phyloP scores from a whole-genome alignment of 1,140 invertebrate genomes.

The Fopius arisanus region DNA sequence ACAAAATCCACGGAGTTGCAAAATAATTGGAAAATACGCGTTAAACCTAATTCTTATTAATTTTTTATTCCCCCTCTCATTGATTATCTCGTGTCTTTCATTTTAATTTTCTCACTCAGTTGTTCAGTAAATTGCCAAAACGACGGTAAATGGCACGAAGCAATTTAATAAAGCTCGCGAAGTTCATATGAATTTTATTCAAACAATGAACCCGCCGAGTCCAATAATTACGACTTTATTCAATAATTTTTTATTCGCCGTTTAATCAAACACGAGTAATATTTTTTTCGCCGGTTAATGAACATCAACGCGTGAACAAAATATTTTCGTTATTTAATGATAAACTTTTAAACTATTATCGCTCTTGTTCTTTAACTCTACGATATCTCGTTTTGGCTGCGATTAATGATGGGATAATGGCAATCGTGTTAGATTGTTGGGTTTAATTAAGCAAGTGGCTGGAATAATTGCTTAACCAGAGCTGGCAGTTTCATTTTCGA shows the following conservation, averaged over 20 bases:
- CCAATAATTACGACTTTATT: not conserved
- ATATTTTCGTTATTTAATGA: not conserved
- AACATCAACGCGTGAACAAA: not conserved
- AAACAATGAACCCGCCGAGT: not conserved
- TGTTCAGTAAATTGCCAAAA: not conserved
- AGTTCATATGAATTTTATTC: not conserved
- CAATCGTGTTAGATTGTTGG: not conserved
- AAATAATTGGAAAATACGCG: not conserved
- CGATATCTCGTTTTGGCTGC: conserved; percentile 14
- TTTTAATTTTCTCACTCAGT: not conserved
- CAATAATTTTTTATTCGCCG: not conserved
- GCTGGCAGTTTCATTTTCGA: conserved; percentile 66
- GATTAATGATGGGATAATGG: conserved; percentile 7
- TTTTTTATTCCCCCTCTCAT: not conserved
- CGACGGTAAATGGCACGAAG: conserved; percentile 30
- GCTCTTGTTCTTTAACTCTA: not conserved
- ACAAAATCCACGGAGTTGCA: not conserved
- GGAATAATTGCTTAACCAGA: conserved; percentile 65
- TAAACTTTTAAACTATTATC: not conserved
- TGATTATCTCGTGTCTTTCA: not conserved
- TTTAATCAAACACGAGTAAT: not conserved
- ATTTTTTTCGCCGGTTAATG: not conserved
- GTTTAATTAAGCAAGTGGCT: not conserved
- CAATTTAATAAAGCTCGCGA: conserved; percentile 16
- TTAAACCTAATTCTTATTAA: not conserved